phyloP scores from a whole-genome alignment of 2,888 invertebrate species.

The Taphrorychus bicolor region DNA sequence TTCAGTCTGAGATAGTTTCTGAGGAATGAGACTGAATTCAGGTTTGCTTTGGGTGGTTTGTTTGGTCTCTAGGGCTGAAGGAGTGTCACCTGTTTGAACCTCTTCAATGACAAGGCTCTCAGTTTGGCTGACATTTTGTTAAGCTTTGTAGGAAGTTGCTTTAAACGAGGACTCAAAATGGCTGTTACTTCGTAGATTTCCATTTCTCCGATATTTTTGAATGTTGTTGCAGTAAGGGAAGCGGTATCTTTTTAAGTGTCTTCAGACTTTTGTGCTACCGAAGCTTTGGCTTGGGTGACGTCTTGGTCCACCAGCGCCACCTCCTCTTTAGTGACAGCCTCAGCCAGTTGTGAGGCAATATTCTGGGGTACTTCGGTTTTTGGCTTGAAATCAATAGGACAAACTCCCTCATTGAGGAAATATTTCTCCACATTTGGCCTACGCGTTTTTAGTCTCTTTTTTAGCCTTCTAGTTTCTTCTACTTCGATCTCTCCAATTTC shows the following conservation, averaged over 20 bases:
- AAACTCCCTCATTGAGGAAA: constrained; percentile 61
- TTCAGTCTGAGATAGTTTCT: constrained; percentile 72
- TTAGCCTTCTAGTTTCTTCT: constrained; percentile 42
- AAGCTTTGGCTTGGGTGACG: constrained; percentile 52
- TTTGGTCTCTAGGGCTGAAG: constrained; percentile 55
- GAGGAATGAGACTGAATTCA: constrained; percentile 63
- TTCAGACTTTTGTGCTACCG: constrained; percentile 61
- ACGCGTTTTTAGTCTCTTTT: constrained; percentile 54
- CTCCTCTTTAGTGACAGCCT: constrained; percentile 62
- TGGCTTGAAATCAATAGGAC: constrained; percentile 56
- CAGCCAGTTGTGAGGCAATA: constrained; percentile 61
- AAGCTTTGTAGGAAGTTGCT: constrained; percentile 60
- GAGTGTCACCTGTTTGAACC: constrained; percentile 53
- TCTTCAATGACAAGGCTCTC: constrained; percentile 63
- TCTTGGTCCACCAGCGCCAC: constrained; percentile 49
- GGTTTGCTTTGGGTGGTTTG: constrained; percentile 58
- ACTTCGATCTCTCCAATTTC: constrained; percentile 50
- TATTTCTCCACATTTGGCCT: constrained; percentile 60
- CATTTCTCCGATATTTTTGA: constrained; percentile 57
- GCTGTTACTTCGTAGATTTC: constrained; percentile 65
- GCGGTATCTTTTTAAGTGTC: constrained; percentile 46
- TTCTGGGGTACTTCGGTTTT: constrained; percentile 57
- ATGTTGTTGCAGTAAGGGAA: constrained; percentile 49
- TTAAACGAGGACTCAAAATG: constrained; percentile 60
- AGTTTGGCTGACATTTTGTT: constrained; percentile 56